Base-by-base conservation (phyloP, 2,888 invertebrate species). In the Timandra comae region DNA sequence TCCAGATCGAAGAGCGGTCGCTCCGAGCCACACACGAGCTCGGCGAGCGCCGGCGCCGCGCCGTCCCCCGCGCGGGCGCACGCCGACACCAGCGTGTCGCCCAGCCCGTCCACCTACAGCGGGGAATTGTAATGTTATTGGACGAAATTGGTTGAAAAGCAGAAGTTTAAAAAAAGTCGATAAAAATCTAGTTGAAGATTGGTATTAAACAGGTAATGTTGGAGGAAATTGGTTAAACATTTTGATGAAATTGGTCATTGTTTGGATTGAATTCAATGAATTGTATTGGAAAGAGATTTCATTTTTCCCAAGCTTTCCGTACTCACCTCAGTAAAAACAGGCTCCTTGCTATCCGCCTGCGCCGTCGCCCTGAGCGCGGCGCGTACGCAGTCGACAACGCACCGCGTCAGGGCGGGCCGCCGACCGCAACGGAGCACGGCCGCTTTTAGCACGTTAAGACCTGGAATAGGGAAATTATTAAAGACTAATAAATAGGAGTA, bases 31-130 rank as follows among this genome's bases (percentile, higher is more conserved):
- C n/a, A n/a, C n/a, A n/a, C n/a, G 0, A 65, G 37, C 30, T 62
- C 64, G 0, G 50, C 42, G 3, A 77, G 55, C 1, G 75, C 57
- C 1, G 71, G 52, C 0, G 59, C 64, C 40, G n/a, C n/a, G n/a
- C n/a, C n/a, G 55, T 82, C 82, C 0, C 82, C 82, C 2, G 50
- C 67, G 31, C 82, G 73, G 0, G 69, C 78, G 54, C 76, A 76
- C 0, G 78, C 80, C 0, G 58, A 63, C 25, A 77, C 37, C 0
- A 82, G 35, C 7, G 64, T 79, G 40, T 82, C 81, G 12, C 82
- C 78, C 2, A 61, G 54, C 0, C 56, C 62, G 56, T 81, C 81
- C 46, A 74, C 67, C 82, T 82, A 20, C 7, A 48, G 0, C n/a
- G n/a, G 22, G 22, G n/a, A n/a, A 4, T 22, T 22, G 2, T 7